Evolutionary conservation across 2,888 invertebrate species (phyloP).

Genomic region (Lithophane ornitopus): DNA sequence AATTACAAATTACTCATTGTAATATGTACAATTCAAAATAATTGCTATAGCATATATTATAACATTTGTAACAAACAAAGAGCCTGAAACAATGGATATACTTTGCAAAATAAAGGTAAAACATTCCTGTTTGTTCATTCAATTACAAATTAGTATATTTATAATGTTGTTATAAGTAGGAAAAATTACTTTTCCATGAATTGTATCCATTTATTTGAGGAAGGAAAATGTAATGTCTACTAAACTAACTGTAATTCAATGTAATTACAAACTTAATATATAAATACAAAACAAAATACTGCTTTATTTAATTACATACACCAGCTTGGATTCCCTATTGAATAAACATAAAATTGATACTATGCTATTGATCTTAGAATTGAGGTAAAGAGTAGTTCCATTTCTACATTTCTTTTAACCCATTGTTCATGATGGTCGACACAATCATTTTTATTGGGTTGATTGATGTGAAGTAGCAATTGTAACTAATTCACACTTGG

Average conservation of each 20-base stretch:
- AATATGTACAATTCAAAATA: background rate
- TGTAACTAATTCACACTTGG: background rate
- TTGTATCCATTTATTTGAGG: slow-evolving; percentile 22
- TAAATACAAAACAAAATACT: background rate
- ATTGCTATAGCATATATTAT: background rate
- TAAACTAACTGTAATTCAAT: slow-evolving; percentile 3
- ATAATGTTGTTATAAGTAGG: background rate
- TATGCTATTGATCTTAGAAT: background rate
- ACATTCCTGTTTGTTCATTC: slow-evolving; percentile 32
- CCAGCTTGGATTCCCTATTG: background rate
- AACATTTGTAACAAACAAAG: background rate
- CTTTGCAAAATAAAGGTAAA: slow-evolving; percentile 2
- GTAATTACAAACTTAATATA: background rate
- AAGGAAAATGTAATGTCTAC: slow-evolving; percentile 39
- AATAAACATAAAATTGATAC: background rate
- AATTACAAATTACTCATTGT: background rate
- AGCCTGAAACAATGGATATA: slow-evolving; percentile 1
- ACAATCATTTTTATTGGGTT: slow-evolving; percentile 24
- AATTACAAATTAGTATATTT: background rate
- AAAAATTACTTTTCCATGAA: background rate
- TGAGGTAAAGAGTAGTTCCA: background rate
- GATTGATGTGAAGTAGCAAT: background rate
- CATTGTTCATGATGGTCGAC: background rate
- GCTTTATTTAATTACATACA: background rate
- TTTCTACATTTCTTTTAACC: background rate